Evolutionary conservation across 2,888 invertebrate species (phyloP).

Genomic region (Epinotia brunnichana): DNA sequence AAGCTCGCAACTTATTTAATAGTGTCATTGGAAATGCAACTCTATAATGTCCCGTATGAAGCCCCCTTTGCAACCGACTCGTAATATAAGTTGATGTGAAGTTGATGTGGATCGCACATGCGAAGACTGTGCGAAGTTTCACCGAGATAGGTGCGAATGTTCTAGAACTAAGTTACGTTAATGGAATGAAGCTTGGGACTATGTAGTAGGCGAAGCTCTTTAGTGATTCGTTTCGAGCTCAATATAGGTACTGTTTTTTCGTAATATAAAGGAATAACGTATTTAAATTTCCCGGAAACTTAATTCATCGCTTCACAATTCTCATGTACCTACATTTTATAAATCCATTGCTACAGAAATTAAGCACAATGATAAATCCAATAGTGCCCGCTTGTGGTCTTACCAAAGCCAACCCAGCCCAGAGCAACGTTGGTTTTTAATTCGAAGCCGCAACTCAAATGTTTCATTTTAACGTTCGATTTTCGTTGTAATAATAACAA

Average conservation of each 20-base stretch:
- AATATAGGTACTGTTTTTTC: too few species aligned
- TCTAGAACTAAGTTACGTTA: slow-evolving; percentile 15
- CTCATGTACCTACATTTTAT: too few species aligned
- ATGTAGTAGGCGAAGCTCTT: neutral
- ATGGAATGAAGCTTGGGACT: slow-evolving; percentile 11
- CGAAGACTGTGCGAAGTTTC: slow-evolving; percentile 18
- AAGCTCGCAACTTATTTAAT: neutral
- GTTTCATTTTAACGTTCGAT: neutral
- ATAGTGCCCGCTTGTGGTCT: neutral
- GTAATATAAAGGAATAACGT: too few species aligned
- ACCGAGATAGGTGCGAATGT: slow-evolving; percentile 26
- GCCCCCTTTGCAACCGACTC: neutral
- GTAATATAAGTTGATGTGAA: slow-evolving; percentile 1
- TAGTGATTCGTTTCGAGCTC: neutral
- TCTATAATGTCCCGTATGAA: neutral
- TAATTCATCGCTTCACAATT: neutral
- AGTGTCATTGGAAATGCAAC: neutral
- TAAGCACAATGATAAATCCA: neutral
- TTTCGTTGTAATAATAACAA: neutral
- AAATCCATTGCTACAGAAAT: neutral
- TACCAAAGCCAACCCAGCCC: neutral
- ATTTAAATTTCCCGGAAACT: neutral
- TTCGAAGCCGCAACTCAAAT: neutral
- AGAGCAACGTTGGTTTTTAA: neutral
- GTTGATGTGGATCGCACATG: slow-evolving; percentile 2